A percentile compares a stretch with the other conserved stretches of the same genome.
Conservation (phyloP, 2,888 invertebrate genomes). For the Diloba caeruleocephala region DNA sequence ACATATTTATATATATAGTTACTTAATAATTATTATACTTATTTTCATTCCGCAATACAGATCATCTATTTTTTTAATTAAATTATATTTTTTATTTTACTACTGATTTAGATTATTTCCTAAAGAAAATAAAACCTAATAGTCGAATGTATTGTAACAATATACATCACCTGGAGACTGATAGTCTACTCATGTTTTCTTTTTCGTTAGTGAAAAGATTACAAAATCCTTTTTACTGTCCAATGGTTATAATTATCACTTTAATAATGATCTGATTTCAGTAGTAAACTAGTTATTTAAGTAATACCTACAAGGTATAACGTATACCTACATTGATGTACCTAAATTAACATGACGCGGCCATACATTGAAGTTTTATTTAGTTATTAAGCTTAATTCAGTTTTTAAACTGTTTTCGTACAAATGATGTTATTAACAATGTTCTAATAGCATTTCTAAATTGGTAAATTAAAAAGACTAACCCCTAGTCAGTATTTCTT, state of each 20-base stretch:
- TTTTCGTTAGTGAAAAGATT: no score
- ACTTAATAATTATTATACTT: conserved; percentile 25
- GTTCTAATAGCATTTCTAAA: conserved; percentile 41
- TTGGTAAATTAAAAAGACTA: conserved; percentile 65
- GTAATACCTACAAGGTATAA: conserved; percentile 16
- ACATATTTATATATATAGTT: conserved; percentile 11
- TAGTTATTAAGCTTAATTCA: conserved; percentile 46
- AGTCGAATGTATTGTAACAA: no score
- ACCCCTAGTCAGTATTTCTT: conserved; percentile 70
- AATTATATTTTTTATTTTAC: conserved; percentile 13
- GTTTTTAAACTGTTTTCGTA: conserved; percentile 32
- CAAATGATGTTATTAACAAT: conserved; percentile 47
- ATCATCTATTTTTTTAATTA: conserved; percentile 36
- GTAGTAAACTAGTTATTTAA: conserved; percentile 23
- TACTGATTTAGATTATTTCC: conserved; percentile 11
- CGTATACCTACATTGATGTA: conserved; percentile 48
- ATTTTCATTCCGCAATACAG: conserved; percentile 55
- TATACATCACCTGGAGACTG: no score
- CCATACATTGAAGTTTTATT: conserved; percentile 64
- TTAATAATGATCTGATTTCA: conserved; percentile 7
- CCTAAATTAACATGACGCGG: conserved; percentile 64
- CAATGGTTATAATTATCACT: not conserved
- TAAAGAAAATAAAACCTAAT: conserved; percentile 6
- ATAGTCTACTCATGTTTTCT: no score
- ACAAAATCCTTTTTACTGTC: not conserved